Conservation (phyloP, 2,888 invertebrate genomes). For the Athripsodes cinereus region DNA sequence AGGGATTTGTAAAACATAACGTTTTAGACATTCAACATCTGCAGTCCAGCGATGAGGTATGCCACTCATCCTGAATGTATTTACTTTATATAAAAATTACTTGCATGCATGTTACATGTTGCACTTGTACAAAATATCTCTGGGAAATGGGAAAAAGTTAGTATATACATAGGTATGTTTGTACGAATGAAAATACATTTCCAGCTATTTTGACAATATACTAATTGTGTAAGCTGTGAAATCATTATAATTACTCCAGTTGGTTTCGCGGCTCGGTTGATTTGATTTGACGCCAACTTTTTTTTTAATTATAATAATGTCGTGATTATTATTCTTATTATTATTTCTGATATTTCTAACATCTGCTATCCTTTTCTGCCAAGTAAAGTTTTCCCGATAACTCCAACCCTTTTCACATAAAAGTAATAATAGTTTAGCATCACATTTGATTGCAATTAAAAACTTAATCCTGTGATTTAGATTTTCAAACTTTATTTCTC, state of each 20-base stretch:
- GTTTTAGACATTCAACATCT: too few relatives aligned
- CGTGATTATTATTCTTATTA: neutral
- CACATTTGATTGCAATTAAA: neutral
- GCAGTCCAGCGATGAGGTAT: too few relatives aligned
- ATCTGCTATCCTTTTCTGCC: neutral
- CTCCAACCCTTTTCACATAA: neutral
- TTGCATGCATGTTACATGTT: too few relatives aligned
- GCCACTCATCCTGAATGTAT: too few relatives aligned
- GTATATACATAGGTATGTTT: too few relatives aligned
- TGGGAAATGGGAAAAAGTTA: too few relatives aligned
- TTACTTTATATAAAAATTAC: too few relatives aligned
- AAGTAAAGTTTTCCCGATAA: neutral
- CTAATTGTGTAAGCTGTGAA: neutral
- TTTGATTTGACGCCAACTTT: neutral
- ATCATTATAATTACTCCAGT: constrained; percentile 21
- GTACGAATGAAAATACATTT: too few relatives aligned
- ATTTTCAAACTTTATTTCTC: too few relatives aligned
- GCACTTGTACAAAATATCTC: too few relatives aligned
- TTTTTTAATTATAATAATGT: neutral
- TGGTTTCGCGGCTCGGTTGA: constrained; percentile 19
- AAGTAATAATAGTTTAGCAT: neutral
- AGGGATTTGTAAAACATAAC: too few relatives aligned
- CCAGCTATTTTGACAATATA: too few relatives aligned
- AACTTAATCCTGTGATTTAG: neutral
- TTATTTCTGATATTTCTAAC: neutral